A percentile compares a stretch with the other conserved stretches of the same genome.
These are phyloP conservation scores for Ophiodon elongatus DNA, from an alignment of 2,113 vertebrate species.

Conservation along the genomic window DNA sequence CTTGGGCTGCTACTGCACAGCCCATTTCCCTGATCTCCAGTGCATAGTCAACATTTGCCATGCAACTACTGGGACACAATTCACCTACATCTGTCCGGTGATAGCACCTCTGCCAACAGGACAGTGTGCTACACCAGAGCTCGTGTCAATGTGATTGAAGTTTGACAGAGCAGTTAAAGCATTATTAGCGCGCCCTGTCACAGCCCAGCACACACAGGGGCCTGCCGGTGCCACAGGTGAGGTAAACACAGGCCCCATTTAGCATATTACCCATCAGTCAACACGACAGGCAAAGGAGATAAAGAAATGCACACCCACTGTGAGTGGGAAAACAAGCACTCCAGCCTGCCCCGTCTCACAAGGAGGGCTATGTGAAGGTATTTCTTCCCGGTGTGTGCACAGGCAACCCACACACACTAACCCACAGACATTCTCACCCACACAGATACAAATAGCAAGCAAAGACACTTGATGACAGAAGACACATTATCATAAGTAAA, in stretches of 20 bases:
- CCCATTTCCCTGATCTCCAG: slow-evolving; percentile 53
- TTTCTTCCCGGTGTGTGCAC: slow-evolving; percentile 67
- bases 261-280: slow-evolving; percentile 81
- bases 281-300: slow-evolving; percentile 72
- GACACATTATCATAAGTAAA: slow-evolving; percentile 55
- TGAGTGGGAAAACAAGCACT: slow-evolving; percentile 66
- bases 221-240: slow-evolving; percentile 72
- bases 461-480: slow-evolving; percentile 50
- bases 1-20: slow-evolving; percentile 8
- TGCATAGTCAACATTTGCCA: slow-evolving; percentile 28
- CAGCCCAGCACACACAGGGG: slow-evolving; percentile 62
- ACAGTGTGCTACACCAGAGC: slow-evolving; percentile 51
- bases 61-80: slow-evolving; percentile 42
- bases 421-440: slow-evolving; percentile 32
- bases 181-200: slow-evolving; percentile 70
- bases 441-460: background rate
- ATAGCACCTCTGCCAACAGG: slow-evolving; percentile 54
- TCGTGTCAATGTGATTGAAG: slow-evolving; percentile 73
- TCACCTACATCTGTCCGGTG: slow-evolving; percentile 61
- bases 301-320: slow-evolving; percentile 75
- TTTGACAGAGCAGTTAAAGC: slow-evolving; percentile 77
- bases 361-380: slow-evolving; percentile 52
- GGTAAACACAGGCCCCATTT: slow-evolving; percentile 78
- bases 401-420: slow-evolving; percentile 36
- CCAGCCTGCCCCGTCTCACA: slow-evolving; percentile 51